Percentiles rank a stretch among this genome's conserved stretches.
Conservation (phyloP, 2,888 invertebrate species). For the Falcaria lacertinaria region DNA sequence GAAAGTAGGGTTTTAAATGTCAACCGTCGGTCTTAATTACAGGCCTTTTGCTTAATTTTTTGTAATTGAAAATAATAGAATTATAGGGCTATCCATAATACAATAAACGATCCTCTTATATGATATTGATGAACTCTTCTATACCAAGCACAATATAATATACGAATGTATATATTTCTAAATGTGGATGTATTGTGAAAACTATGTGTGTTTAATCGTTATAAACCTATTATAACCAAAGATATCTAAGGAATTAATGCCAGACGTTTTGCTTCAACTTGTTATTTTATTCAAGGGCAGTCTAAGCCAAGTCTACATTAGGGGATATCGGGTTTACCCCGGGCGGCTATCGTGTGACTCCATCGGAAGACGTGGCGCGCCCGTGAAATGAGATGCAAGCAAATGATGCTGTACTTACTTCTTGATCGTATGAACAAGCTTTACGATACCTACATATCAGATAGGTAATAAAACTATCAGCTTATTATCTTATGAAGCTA, state of each 20-base stretch:
- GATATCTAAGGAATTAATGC: no score
- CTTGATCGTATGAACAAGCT: slow-evolving; percentile 15
- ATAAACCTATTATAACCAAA: no score
- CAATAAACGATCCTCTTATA: no score
- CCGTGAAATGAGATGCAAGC: slow-evolving; percentile 47
- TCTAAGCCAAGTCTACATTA: slow-evolving; percentile 13
- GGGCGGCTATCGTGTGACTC: slow-evolving; percentile 38
- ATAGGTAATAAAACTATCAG: slow-evolving; percentile 2
- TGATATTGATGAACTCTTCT: not conserved
- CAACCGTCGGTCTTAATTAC: not conserved
- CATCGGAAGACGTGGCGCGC: slow-evolving; percentile 45
- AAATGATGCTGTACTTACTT: slow-evolving; percentile 31
- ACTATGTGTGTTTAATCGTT: no score
- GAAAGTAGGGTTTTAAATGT: not conserved
- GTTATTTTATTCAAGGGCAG: not conserved
- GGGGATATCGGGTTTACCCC: slow-evolving; percentile 25
- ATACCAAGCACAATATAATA: not conserved
- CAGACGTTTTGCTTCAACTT: no score
- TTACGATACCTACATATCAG: slow-evolving; percentile 6
- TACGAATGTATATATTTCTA: no score
- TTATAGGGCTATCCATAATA: no score
- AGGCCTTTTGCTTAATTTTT: not conserved
- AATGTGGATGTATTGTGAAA: no score
- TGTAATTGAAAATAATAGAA: not conserved
- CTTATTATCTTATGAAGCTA: no score